These are phyloP conservation scores for Sebastiscus albofasciatus DNA, from an alignment of 2,797 vertebrate genomes.

Conservation along the genomic window DNA sequence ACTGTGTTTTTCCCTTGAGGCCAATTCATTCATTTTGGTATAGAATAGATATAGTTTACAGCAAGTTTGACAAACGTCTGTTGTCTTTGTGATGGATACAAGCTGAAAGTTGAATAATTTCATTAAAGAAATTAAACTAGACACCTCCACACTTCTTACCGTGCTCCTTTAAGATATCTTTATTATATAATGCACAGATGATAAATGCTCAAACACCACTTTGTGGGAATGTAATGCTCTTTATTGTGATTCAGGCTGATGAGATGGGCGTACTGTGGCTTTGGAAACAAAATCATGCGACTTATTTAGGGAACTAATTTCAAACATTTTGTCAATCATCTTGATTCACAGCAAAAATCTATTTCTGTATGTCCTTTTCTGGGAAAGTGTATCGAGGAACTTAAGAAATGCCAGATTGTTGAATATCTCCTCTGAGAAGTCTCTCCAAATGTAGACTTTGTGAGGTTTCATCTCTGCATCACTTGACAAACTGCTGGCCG, in stretches of 20 bases:
- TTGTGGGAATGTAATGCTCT: neutral
- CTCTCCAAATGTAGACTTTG: conserved; percentile 33
- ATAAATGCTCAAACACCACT: conserved; percentile 9
- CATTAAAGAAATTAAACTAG: neutral
- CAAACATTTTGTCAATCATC: conserved; percentile 36
- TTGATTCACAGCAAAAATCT: conserved; percentile 39
- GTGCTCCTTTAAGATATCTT: neutral
- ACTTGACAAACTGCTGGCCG: conserved; percentile 48
- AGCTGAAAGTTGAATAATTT: conserved; percentile 12
- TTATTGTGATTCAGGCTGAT: conserved; percentile 1
- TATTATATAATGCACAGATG: neutral
- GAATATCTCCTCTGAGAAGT: conserved; percentile 27
- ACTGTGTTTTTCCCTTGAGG: neutral
- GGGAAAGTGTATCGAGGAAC: conserved; percentile 12
- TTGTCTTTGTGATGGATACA: neutral
- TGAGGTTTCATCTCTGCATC: conserved; percentile 40
- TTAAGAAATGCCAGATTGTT: conserved; percentile 27
- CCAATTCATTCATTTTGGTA: neutral
- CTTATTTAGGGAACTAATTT: conserved; percentile 11
- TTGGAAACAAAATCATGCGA: conserved; percentile 8
- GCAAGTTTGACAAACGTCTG: neutral
- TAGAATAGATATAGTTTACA: neutral
- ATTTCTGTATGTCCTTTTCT: conserved; percentile 26
- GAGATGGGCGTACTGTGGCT: neutral
- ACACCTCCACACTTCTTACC: neutral